Evolutionary conservation across 2,113 vertebrate genomes (phyloP), one percentile per base, ranked within the genome.

Genomic region (Dasyprocta punctata): DNA sequence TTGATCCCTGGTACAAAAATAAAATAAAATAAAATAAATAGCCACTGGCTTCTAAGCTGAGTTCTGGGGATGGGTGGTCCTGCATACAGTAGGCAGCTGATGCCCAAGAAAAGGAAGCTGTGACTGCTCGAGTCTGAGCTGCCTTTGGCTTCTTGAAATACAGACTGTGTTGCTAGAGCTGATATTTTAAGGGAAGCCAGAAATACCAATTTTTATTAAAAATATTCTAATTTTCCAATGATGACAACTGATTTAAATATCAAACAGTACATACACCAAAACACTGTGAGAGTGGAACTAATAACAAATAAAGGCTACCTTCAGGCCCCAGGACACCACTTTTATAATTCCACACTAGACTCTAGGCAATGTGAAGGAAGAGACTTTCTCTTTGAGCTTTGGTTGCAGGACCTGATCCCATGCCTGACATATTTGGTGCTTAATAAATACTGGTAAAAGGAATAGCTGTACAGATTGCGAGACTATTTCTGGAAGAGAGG

Each of bases 171-270:
- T 82, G 36, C 73, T 56, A 30, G 41, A 49, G 90, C 49, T 90
- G 49, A 65, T 83, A 67, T 41, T 69, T 89, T 52, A 58, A 90
- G 44, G 26, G 52, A 95, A 86, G 36, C 20, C 36, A 44, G n/a
- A 71, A 85, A 85, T 38, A 65, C 60, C 81, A 16, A 81, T 81
- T 87, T 85, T 87, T 92, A 54, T 47, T 36, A 83, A 60, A 83
- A 90, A 94, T 73, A 12, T 47, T 54, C 20, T 86, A 33, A 67
- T 65, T 97, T 95, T 91, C 90, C 58, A 77, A 12, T 81, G 54
- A 95, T 60, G 11, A 65, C 41, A 47, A 65, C 9, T 41, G n/a
- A 95, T 88, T 75, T 77, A 95, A 93, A 87, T 95, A 94, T 47
- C 16, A 90, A 94, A 78, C 5, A 26, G 28, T 60, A 56, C 6